Conservation (phyloP, 2,888 invertebrate species). For the Meteorus colon region DNA sequence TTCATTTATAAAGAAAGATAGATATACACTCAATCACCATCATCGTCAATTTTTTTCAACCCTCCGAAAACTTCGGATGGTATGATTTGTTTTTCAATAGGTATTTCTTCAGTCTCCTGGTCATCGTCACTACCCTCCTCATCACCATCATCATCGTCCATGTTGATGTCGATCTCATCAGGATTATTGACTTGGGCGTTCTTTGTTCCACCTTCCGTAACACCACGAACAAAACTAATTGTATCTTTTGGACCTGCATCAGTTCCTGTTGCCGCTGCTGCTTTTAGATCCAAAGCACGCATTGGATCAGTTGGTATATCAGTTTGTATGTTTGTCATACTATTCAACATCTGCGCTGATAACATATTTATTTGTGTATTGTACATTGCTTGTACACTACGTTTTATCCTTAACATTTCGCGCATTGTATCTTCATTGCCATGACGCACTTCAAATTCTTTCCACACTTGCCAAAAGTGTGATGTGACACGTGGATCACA, state of each 20-base stretch:
- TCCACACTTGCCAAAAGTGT: slow-evolving; percentile 99
- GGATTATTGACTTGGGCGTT: slow-evolving; percentile 84
- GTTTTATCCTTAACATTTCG: slow-evolving; percentile 98
- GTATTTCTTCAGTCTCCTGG: slow-evolving; percentile 77
- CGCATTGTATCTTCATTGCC: slow-evolving; percentile 99
- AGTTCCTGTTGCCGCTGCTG: slow-evolving; percentile 71
- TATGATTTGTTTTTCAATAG: slow-evolving; percentile 88
- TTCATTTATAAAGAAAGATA: too few species aligned
- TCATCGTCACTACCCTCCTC: slow-evolving; percentile 76
- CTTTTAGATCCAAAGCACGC: slow-evolving; percentile 90
- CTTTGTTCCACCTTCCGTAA: slow-evolving; percentile 84
- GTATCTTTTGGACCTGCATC: slow-evolving; percentile 73
- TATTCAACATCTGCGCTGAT: slow-evolving; percentile 97
- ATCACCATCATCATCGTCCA: slow-evolving; percentile 80
- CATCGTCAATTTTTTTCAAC: slow-evolving; percentile 74
- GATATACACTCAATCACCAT: background rate
- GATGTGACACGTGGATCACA: slow-evolving; percentile 97
- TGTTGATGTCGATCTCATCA: slow-evolving; percentile 90
- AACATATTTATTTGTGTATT: slow-evolving; percentile 99
- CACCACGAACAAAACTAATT: slow-evolving; percentile 91
- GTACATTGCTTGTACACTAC: slow-evolving; percentile 97
- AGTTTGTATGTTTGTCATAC: slow-evolving; percentile 81
- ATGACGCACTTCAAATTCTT: slow-evolving; percentile 98
- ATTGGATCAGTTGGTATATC: slow-evolving; percentile 87
- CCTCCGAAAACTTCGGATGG: slow-evolving; percentile 95